A percentile compares a stretch with the other conserved stretches of the same genome.
Conservation (phyloP, 1,140 invertebrate genomes). For the Spodoptera frugiperda region DNA sequence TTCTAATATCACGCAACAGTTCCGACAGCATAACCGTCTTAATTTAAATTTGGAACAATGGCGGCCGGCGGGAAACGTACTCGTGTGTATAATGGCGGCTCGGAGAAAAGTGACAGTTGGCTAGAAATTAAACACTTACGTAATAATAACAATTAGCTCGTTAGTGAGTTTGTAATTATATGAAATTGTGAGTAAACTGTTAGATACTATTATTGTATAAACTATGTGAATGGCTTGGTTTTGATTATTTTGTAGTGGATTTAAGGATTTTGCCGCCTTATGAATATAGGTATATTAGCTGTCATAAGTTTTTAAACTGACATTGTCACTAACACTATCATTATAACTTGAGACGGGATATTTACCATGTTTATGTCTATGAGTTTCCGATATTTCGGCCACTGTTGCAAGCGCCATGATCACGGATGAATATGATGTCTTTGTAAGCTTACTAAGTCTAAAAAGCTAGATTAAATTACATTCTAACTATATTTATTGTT, state of each 20-base stretch:
- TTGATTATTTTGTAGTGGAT: not conserved
- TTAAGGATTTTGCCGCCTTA: no score
- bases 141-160: conserved; percentile 44
- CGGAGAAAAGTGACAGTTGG: conserved; percentile 61
- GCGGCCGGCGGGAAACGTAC: conserved; percentile 56
- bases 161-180: conserved; percentile 40
- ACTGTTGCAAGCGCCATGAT: no score
- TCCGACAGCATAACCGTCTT: conserved; percentile 54
- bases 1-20: conserved; percentile 57
- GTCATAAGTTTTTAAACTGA: no score
- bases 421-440: no score
- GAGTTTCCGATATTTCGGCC: no score
- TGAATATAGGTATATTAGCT: no score
- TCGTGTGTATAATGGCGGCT: conserved; percentile 58
- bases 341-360: no score
- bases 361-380: no score
- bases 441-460: no score
- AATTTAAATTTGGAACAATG: conserved; percentile 65
- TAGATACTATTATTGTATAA: conserved; percentile 4
- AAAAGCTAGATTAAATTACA: no score
- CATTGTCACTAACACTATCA: no score
- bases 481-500: no score
- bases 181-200: conserved; percentile 40
- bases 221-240: conserved; percentile 22
- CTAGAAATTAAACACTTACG: conserved; percentile 39